Conservation (phyloP, 2,113 vertebrate species). For the Salvelinus fontinalis region DNA sequence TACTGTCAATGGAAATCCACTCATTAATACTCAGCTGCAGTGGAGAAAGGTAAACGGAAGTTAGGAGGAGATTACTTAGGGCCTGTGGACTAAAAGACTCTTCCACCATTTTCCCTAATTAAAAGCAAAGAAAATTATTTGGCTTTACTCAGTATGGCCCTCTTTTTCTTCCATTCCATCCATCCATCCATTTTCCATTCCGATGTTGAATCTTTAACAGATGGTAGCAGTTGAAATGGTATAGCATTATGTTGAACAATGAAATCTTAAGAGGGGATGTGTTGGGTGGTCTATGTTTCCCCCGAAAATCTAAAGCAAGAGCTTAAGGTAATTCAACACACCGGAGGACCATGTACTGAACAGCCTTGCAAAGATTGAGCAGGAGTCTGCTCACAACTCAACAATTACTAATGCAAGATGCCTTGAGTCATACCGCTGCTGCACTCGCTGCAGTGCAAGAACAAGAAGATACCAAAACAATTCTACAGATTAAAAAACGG, state of each 20-base stretch:
- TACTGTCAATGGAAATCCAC: neutral
- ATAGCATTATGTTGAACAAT: neutral
- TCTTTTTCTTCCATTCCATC: neutral
- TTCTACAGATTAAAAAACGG: neutral
- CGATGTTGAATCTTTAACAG: too few relatives aligned
- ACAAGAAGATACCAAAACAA: constrained; percentile 1
- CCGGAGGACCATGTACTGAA: constrained; percentile 21
- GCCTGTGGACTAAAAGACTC: constrained; percentile 23
- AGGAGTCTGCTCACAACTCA: constrained; percentile 26
- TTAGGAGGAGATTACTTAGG: constrained; percentile 23
- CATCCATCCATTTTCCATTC: neutral
- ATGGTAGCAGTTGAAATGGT: too few relatives aligned
- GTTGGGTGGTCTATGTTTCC: constrained; percentile 23
- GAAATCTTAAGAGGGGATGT: neutral
- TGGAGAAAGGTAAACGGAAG: constrained; percentile 36
- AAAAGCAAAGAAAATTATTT: constrained; percentile 18
- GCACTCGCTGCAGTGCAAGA: constrained; percentile 52
- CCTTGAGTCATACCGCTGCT: constrained; percentile 40
- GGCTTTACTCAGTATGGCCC: too few relatives aligned
- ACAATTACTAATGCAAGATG: constrained; percentile 37
- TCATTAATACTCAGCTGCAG: constrained; percentile 28
- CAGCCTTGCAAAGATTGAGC: constrained; percentile 41
- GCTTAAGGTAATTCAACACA: constrained; percentile 43
- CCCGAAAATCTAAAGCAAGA: constrained; percentile 16
- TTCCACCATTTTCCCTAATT: constrained; percentile 33